Base-by-base conservation (phyloP, 2,797 vertebrate genomes). In the Ptychadena robeensis region DNA sequence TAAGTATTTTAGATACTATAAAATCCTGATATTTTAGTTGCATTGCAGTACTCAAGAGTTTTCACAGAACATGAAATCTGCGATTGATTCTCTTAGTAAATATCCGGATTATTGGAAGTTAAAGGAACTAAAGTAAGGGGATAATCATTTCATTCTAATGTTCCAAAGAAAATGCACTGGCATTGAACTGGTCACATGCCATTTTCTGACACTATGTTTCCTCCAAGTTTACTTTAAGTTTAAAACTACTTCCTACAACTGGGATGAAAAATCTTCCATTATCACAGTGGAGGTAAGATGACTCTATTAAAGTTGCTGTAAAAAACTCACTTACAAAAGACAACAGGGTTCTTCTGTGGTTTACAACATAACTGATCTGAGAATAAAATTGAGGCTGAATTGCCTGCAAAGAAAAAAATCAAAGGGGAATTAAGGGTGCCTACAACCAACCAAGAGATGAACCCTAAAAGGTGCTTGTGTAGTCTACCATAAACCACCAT, bases 281-380 rank as follows among this genome's bases (percentile, higher is more conserved):
- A 66, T 44, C 70, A 73, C 80, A 81, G 80, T n/a, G 32, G 44
- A n/a, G 31, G 30, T 38, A 61, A 35, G 40, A 74, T 82, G 57
- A 53, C 71, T 28, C 30, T 35, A 9, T 66, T 73, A 30, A 38
- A 59, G 25, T 11, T 32, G 31, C 25, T 57, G n/a, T 15, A 67
- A 30, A 37, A 14, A 14, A 37, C 40, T 66, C 30, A 15, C 68
- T 80, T 27, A 34, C 22, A 73, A 4, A 12, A 67, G 73, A 14
- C n/a, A 18, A 81, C 37, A 18, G 59, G 9, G 57, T 72, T n/a
- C 3, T n/a, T 22, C 34, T 53, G 25, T 30, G n/a, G 59, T 27
- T 32, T 1, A 65, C 18, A 28, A 65, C 28, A 80, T 65, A 32
- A 79, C 12, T 15, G 40, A 53, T 57, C n/a, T 73, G 2, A 73